phyloP scores from a whole-genome alignment of 2,888 invertebrate genomes.

The Drosophila incognita region DNA sequence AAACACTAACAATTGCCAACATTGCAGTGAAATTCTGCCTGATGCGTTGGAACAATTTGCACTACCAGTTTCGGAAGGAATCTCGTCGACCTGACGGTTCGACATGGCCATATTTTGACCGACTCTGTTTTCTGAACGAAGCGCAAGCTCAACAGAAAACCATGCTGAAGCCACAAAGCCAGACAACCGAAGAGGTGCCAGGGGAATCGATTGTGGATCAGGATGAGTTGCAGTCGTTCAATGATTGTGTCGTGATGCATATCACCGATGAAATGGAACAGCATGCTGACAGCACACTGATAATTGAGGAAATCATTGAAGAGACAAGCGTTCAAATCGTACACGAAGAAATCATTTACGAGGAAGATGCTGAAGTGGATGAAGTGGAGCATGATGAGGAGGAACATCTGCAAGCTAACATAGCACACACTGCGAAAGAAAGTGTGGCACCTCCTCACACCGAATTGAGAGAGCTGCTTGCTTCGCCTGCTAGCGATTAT shows the following conservation, averaged over 20 bases:
- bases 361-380: conserved; percentile 38
- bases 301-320: conserved; percentile 68
- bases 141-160: conserved; percentile 24
- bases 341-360: conserved; percentile 69
- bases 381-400: conserved; percentile 6
- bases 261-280: conserved; percentile 31
- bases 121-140: conserved; percentile 67
- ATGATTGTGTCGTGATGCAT: conserved; percentile 47
- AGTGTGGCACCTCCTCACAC: background rate
- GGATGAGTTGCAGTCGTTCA: conserved; percentile 39
- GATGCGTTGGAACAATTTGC: conserved; percentile 81
- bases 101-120: conserved; percentile 78
- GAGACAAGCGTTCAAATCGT: conserved; percentile 49
- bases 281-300: conserved; percentile 42
- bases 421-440: conserved; percentile 1
- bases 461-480: background rate
- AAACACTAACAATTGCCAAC: background rate
- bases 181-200: background rate
- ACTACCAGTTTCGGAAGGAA: conserved; percentile 80
- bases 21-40: conserved; percentile 75
- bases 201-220: conserved; percentile 11
- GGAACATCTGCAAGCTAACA: background rate
- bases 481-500: conserved; percentile 42
- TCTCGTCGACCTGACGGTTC: conserved; percentile 66
- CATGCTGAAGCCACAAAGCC: conserved; percentile 7